Base-by-base conservation (phyloP, 2,113 vertebrate species). In the Zeus faber region DNA sequence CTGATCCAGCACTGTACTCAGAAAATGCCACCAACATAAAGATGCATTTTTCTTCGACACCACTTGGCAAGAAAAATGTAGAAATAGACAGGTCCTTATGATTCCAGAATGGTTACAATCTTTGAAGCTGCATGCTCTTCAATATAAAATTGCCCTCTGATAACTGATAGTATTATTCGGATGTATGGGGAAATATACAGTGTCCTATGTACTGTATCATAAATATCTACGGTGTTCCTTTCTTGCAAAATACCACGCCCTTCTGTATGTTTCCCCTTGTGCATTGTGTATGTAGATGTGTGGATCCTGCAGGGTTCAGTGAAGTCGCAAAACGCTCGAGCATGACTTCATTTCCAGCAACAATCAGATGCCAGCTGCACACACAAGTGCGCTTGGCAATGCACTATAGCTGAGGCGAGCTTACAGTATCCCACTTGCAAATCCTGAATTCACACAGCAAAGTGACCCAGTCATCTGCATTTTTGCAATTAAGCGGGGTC, bases 221-320 rank as follows among this genome's bases (percentile, higher is more conserved):
- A n/a, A n/a, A n/a, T n/a, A n/a, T n/a, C n/a, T n/a, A n/a, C n/a
- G n/a, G n/a, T n/a, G n/a, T n/a, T n/a, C n/a, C n/a, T n/a, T 49
- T 52, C 35, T 31, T 22, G 54, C 49, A 55, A 8, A 23, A 40
- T 45, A 50, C 58, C 22, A 43, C 43, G 52, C 35, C 54, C 62
- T 46, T 46, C 41, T 58, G 46, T 52, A 65, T 41, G 40, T 37
- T 40, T 54, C 26, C 2, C 25, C 35, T 50, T 51, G 47, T 46
- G 54, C 54, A 60, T 83, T 35, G 62, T 71, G 53, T 57, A 13
- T 54, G 52, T 65, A 51, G 76, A 82, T 67, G 49, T 44, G 3
- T 24, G 45, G 27, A 46, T 50, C 67, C 56, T 63, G 7, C 40
- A 35, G 69, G 53, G 24, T 39, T 70, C 69, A 44, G 24, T 71